Evolutionary conservation across 1,140 invertebrate species (phyloP), one percentile per base, ranked within the genome.

Genomic region (Drosophila aff.): DNA sequence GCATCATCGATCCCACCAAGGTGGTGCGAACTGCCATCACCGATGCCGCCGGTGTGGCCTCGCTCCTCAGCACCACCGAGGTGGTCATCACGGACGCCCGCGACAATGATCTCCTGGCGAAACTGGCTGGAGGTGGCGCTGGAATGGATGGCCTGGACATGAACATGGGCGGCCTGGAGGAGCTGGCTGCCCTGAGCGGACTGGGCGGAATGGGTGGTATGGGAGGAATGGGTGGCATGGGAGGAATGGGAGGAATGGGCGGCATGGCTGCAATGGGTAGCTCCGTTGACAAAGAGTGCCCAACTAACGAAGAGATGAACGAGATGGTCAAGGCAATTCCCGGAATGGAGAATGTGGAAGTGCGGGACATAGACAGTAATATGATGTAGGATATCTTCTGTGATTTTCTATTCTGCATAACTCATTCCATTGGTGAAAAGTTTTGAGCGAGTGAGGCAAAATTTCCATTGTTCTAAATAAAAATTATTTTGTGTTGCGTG

Each of bases 1-100:
- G 99, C 72, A 99, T 99, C 82, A 99, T 99, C 92, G 99, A 99
- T 94, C 99, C 99, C 4, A 99, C 99, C 1, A 99, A 99, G 94
- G 97, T 99, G 79, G 98, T 99, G 0, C 95, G 98, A 81, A 99
- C 99, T 43, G 98, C 99, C 4, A 94, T 99, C 13, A 97, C 98
- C 33, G 99, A 99, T 94, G 99, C 99, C 11, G 97, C 98, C 57
- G 98, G 99, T 61, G 99, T 99, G 28, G 98, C 99, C 3, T 99
- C 99, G 0, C 94, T 99, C 1, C 93, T 99, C 5, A 99, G 98
- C 36, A 99, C 99, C 43, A 99, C 99, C 2, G 99, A 99, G 94
- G 96, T 96, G 71, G 98, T 99, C 4, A 96, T 99, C 40, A 97
- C 97, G 38, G 99, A 99, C 91, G 94, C 98, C 57, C 98, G 98